Base-by-base conservation (phyloP, 2,888 invertebrate genomes). In the Cylloceria caligata region DNA sequence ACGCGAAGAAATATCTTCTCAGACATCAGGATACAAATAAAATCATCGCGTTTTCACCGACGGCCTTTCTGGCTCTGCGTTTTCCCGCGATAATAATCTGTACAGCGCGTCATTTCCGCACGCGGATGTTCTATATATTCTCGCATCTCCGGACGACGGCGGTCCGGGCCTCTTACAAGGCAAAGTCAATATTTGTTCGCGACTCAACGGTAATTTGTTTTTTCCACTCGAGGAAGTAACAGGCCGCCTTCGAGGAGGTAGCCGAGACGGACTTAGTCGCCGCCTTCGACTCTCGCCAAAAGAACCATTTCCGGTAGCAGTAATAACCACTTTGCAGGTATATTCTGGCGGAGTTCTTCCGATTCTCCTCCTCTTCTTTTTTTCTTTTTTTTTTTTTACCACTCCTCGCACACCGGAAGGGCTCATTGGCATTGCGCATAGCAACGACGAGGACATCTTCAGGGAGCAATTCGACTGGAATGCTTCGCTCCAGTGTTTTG, bases 191-290 rank as follows among this genome's bases (percentile, higher is more conserved):
- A 87, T 88, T 88, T 89, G 87, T 86, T 79, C 86, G 78, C 86
- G 78, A 71, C 73, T 83, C 81, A 75, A 80, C 85, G 85, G 86
- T 87, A 90, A 88, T 89, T 89, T 88, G 88, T 86, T 88, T 88
- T 88, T 88, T 85, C 72, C 83, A 83, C 84, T 85, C 82, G 84
- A 84, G 84, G 84, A 81, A 83, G 85, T 81, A 81, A 78, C 76
- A 62, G 57, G 82, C 74, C 67, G 74, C 49, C 77, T 78, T 71
- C 75, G 52, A 68, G 68, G 79, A 80, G 67, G 74, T 52, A 68
- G 55, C 71, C 74, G 65, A 67, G 47, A 72, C 76, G 76, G 71
- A 80, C 80, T 68, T 19, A 34, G 47, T 55, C 78, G 47, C 49
- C 78, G 67, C 55, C 42, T 67, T 72, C 72, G 75, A 64, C 65